phyloP scores from a whole-genome alignment of 2,797 vertebrate genomes.

The Halcyon smyrnensis region DNA sequence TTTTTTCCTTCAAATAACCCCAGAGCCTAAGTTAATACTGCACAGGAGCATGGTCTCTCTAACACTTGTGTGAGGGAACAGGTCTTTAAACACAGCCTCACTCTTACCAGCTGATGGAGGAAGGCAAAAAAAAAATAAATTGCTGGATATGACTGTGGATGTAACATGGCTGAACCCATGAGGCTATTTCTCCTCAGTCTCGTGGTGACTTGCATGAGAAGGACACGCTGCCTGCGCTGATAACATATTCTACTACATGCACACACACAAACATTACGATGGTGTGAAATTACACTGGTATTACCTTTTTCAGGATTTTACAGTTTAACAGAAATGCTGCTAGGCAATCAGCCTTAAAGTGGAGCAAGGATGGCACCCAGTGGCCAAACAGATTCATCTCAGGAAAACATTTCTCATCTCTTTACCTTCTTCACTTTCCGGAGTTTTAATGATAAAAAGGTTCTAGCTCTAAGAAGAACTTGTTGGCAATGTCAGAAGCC shows the following conservation, averaged over 20 bases:
- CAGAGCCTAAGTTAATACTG: background rate
- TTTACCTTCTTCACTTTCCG: background rate
- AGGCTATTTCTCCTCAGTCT: background rate
- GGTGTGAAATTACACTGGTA: conserved; percentile 55
- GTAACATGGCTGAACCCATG: background rate
- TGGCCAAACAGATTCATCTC: conserved; percentile 78
- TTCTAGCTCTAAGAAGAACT: background rate
- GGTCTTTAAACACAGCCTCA: background rate
- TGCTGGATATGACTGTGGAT: background rate
- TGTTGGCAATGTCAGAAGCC: background rate
- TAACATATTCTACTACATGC: conserved; percentile 37
- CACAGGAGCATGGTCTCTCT: background rate
- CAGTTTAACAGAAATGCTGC: conserved; percentile 24
- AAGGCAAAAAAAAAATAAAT: background rate
- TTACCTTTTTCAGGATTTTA: conserved; percentile 60
- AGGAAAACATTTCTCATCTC: background rate
- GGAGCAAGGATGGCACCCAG: conserved; percentile 85
- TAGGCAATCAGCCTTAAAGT: conserved; percentile 55
- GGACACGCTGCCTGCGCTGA: background rate
- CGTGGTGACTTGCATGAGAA: background rate
- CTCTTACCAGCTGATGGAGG: background rate
- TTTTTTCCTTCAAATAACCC: background rate
- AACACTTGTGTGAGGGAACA: background rate
- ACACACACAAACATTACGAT: conserved; percentile 26
- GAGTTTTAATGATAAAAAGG: background rate